phyloP scores from a whole-genome alignment of 37 sponge, comb jelly and placozoan species.

The Crambe crambe region DNA sequence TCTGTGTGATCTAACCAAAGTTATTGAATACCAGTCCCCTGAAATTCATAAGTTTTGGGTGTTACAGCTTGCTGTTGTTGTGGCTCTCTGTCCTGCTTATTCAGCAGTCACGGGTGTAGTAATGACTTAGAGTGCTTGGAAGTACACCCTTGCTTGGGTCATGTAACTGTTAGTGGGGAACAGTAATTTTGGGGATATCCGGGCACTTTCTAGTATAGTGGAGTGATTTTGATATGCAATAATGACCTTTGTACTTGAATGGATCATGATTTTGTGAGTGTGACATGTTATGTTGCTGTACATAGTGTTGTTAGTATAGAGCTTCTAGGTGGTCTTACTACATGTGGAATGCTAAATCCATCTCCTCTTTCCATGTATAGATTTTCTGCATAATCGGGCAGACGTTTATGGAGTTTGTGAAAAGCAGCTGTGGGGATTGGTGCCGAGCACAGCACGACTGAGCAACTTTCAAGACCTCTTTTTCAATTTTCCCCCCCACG shows the following conservation, averaged over 20 bases:
- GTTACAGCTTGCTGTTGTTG: no score
- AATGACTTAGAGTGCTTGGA: no score
- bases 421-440: slow-evolving; percentile 77
- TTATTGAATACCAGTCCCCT: no score
- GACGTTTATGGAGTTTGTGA: slow-evolving; percentile 80
- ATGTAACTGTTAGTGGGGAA: no score
- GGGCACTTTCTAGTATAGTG: background rate
- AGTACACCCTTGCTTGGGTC: no score
- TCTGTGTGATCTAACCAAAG: no score
- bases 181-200: no score
- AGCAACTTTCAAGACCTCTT: background rate
- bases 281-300: background rate
- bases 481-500: no score
- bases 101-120: no score
- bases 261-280: background rate
- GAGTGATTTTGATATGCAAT: background rate
- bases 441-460: slow-evolving; percentile 71
- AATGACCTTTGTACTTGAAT: background rate
- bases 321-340: background rate
- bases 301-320: background rate
- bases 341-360: background rate
- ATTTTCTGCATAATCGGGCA: slow-evolving; percentile 56
- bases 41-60: no score
- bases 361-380: slow-evolving; percentile 15
- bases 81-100: no score